Evolutionary conservation across 35 echinoderm and acorn worm species (phyloP), one percentile per base, ranked within the genome.

Genomic region (Acanthaster planci): DNA sequence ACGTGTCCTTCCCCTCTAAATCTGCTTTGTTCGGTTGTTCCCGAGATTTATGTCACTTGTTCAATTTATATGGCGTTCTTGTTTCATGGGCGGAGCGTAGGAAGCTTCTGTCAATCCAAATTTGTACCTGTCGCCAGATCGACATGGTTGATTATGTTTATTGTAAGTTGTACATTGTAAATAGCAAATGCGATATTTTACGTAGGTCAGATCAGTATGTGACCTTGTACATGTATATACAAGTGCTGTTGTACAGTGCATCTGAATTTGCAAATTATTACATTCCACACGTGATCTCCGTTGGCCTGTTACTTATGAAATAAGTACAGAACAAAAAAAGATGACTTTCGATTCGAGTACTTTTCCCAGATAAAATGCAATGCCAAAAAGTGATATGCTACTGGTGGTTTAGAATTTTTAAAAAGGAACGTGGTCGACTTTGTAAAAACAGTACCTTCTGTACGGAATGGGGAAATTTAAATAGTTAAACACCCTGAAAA

Each of bases 171-270:
- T 72, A 72, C 14, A 72, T 72, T 72, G 64, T 72, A 72, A 72
- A 72, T 72, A 72, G 64, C 64, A 72, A 72, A 72, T 72, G 30
- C 34, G 23, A 72, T 72, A 72, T 72, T 72, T 72, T 72, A 72
- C 14, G 64, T 72, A 72, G 64, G 26, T 23, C 26, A 72, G 18
- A 72, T 14, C 5, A 2, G 64, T 12, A 26, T 72, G 64, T 72
- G 10, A 72, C 10, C 23, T 72, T 72, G 26, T 72, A 15, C 34
- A 29, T 72, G 34, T 72, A 72, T 72, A 26, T 36, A 72, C 14
- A 72, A 31, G 34, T 31, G 42, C 42, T 6, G 42, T 47, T 47
- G 42, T 47, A 47, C 42, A 47, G 64, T 27, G 29, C 26, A 26
- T 26, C 0, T 10, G 1, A 72, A 72, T 0, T 14, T 31, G 21